A percentile compares a stretch with the other conserved stretches of the same genome.
Evolutionary conservation across 1,140 invertebrate genomes (phyloP).

Genomic region (Meloidogyne chitwoodi): DNA sequence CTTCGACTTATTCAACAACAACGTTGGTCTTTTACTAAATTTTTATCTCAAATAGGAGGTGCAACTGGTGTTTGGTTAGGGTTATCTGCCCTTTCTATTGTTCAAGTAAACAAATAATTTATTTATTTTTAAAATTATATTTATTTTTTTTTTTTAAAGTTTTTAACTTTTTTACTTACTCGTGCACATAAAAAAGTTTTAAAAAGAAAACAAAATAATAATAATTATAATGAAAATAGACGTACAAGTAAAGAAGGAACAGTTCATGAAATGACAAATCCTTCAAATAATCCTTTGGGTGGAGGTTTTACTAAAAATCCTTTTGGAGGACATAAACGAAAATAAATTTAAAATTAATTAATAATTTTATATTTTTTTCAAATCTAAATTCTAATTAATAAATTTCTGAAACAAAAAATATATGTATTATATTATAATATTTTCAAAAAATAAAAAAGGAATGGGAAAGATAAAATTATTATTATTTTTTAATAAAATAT

Average conservation of each 20-base stretch:
- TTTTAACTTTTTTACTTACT: neutral
- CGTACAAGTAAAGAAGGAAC: neutral
- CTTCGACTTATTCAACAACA: conserved; percentile 28
- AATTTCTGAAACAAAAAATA: no score
- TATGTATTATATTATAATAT: no score
- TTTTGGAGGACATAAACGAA: neutral
- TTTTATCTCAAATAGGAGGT: conserved; percentile 34
- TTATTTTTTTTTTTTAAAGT: neutral
- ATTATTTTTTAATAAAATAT: no score
- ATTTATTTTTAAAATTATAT: neutral
- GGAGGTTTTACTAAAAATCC: neutral
- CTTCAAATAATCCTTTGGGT: neutral
- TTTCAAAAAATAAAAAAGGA: no score
- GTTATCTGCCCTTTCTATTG: conserved; percentile 32
- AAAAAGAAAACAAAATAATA: neutral
- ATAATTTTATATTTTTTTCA: no score
- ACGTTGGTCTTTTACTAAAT: conserved; percentile 17
- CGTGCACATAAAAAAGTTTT: neutral
- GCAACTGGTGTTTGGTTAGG: conserved; percentile 38
- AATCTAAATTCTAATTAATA: no score
- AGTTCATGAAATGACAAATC: neutral
- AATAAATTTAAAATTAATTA: neutral
- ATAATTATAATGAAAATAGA: neutral
- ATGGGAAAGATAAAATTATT: no score
- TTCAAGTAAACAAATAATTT: conserved; percentile 19